Evolutionary conservation across 2,888 invertebrate genomes (phyloP).

Genomic region (Leptarthrus brevirostris): DNA sequence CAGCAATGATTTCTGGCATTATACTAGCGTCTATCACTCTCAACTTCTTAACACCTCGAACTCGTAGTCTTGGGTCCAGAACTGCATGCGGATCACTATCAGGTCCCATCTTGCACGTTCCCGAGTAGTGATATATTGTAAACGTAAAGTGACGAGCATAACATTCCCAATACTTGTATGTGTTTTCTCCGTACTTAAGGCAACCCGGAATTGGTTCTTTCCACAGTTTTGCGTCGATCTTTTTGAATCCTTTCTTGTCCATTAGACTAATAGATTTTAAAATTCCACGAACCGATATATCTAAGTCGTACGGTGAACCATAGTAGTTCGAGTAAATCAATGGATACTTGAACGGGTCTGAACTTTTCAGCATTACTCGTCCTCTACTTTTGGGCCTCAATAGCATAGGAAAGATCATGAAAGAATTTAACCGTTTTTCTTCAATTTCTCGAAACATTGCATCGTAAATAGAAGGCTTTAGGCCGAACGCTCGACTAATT

Average conservation of each 20-base stretch:
- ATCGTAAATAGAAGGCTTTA: slow-evolving; percentile 63
- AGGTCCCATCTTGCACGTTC: slow-evolving; percentile 74
- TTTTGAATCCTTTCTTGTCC: slow-evolving; percentile 68
- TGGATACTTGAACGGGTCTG: slow-evolving; percentile 72
- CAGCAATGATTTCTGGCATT: slow-evolving; percentile 67
- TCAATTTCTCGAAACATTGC: slow-evolving; percentile 61
- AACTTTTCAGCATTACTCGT: slow-evolving; percentile 70
- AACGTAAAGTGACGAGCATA: slow-evolving; percentile 69
- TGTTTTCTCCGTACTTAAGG: slow-evolving; percentile 60
- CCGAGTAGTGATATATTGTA: slow-evolving; percentile 71
- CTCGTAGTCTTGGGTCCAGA: slow-evolving; percentile 70
- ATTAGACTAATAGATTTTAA: slow-evolving; percentile 67
- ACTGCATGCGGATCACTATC: slow-evolving; percentile 69
- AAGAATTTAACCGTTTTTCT: slow-evolving; percentile 61
- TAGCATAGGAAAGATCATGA: slow-evolving; percentile 70
- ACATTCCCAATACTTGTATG: slow-evolving; percentile 74
- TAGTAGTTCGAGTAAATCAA: slow-evolving; percentile 75
- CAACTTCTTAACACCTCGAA: slow-evolving; percentile 65
- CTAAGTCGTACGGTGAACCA: slow-evolving; percentile 70
- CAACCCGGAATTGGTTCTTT: slow-evolving; percentile 70
- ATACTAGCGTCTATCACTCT: slow-evolving; percentile 68
- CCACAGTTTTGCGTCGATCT: slow-evolving; percentile 67
- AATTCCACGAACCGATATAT: slow-evolving; percentile 70
- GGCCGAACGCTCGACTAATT: slow-evolving; percentile 61
- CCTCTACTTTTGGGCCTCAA: slow-evolving; percentile 75